Evolutionary conservation across 2,797 vertebrate genomes (phyloP).

Genomic region (Mastacembelus armatus): DNA sequence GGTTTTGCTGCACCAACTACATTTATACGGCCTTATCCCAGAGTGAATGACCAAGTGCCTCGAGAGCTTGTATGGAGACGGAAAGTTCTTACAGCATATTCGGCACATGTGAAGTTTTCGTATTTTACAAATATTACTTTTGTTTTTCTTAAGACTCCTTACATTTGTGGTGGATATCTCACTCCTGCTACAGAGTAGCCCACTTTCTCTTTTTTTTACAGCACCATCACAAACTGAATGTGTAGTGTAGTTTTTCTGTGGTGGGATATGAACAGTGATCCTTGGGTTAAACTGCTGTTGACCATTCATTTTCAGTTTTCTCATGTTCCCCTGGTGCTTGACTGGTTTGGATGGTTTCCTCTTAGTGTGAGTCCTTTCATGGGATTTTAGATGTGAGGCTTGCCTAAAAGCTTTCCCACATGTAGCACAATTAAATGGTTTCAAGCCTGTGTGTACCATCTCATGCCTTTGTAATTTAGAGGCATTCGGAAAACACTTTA

Average conservation of each 20-base stretch:
- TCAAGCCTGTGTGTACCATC: slow-evolving; percentile 85
- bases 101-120: slow-evolving; percentile 77
- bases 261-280: slow-evolving; percentile 1
- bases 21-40: slow-evolving; percentile 83
- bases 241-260: neutral
- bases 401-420: slow-evolving; percentile 88
- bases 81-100: slow-evolving; percentile 84
- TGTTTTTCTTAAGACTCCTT: slow-evolving; percentile 12
- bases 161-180: neutral
- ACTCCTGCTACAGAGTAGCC: neutral
- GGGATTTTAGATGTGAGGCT: slow-evolving; percentile 83
- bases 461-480: slow-evolving; percentile 87
- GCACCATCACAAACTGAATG: neutral
- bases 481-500: slow-evolving; percentile 83
- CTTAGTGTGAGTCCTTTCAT: slow-evolving; percentile 64
- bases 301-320: neutral
- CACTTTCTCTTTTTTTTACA: neutral
- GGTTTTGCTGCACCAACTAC: slow-evolving; percentile 82
- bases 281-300: slow-evolving; percentile 15
- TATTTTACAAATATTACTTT: slow-evolving; percentile 51
- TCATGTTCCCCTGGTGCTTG: slow-evolving; percentile 11
- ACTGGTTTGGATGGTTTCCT: slow-evolving; percentile 15
- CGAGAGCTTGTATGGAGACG: slow-evolving; percentile 82
- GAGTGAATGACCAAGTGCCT: slow-evolving; percentile 84
- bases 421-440: slow-evolving; percentile 81